Evolutionary conservation across 2,888 invertebrate species (phyloP), one percentile per base, ranked within the genome.

Genomic region (Pyrochroa serraticornis): DNA sequence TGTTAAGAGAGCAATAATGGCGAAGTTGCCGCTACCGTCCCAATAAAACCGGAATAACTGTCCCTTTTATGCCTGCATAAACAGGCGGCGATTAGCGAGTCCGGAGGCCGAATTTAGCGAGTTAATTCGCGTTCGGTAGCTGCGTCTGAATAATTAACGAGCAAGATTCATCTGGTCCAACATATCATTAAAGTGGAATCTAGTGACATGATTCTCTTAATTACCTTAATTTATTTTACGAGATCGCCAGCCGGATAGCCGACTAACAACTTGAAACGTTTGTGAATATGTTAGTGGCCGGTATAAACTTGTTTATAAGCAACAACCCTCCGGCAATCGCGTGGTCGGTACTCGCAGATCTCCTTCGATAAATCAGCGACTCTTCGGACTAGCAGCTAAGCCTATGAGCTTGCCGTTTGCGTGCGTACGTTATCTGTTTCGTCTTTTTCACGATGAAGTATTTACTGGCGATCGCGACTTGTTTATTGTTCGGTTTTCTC

Each of bases 131-230:
- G 38, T 44, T 46, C 7, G 30, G 37, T 47, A 14, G 47, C 36
- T 22, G 39, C 30, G 32, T 8, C 42, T 62, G 65, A 68, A 73
- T 74, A 75, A 74, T 73, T 71, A 73, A 71, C 64, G 69, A 66
- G 61, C 59, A 67, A 71, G 72, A 72, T 74, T 71, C 74, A 72
- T 73, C 72, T 74, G 73, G 72, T 69, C 71, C 69, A 73, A 75
- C 77, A 77, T 77, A 77, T 78, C 77, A 77, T 78, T 79, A 77
- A 75, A 75, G 71, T 65, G 74, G 77, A 77, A 77, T 77, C 78
- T 75, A 69, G 75, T 75, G 78, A 79, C 79, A 79, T 79, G 77
- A 79, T 79, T 79, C 78, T 75, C 77, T 79, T 78, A 79, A 79
- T 79, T 79, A 79, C 77, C 72, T 77, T 77, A 78, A 79, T 79